Percentiles rank a stretch among this genome's conserved stretches.
Evolutionary conservation across 2,113 vertebrate genomes (phyloP).

Genomic region (Mesitornis unicolor): DNA sequence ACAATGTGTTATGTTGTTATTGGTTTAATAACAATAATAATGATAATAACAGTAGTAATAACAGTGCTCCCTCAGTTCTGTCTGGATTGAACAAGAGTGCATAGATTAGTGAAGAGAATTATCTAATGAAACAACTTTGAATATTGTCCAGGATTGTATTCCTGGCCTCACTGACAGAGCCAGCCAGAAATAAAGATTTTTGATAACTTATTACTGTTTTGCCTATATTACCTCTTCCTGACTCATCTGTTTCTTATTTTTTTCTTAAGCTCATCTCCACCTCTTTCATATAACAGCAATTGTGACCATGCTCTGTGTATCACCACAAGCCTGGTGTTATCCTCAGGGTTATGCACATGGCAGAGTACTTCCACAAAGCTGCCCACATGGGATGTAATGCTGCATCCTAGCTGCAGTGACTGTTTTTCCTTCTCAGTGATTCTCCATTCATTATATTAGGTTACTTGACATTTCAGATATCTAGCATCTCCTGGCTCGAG

Average conservation of each 20-base stretch:
- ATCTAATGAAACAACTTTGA: neutral
- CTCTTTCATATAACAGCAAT: neutral
- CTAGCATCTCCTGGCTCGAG: neutral
- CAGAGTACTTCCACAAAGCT: neutral
- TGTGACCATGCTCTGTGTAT: rapidly evolving
- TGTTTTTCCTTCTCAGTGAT: neutral
- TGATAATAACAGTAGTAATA: neutral
- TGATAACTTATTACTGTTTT: neutral
- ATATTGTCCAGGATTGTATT: neutral
- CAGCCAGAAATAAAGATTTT: neutral
- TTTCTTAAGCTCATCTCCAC: neutral
- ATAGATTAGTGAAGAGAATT: neutral
- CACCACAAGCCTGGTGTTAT: neutral
- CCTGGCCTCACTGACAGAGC: neutral
- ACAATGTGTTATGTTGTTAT: neutral
- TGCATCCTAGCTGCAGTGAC: neutral
- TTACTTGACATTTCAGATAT: neutral
- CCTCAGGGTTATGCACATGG: neutral
- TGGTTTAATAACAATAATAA: neutral
- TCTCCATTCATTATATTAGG: neutral
- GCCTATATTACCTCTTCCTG: neutral
- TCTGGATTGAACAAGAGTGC: neutral
- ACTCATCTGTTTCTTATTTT: neutral
- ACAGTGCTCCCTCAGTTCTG: neutral
- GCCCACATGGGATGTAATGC: neutral